phyloP scores from a whole-genome alignment of 2,797 vertebrate genomes.

The Holocentrus rufus region DNA sequence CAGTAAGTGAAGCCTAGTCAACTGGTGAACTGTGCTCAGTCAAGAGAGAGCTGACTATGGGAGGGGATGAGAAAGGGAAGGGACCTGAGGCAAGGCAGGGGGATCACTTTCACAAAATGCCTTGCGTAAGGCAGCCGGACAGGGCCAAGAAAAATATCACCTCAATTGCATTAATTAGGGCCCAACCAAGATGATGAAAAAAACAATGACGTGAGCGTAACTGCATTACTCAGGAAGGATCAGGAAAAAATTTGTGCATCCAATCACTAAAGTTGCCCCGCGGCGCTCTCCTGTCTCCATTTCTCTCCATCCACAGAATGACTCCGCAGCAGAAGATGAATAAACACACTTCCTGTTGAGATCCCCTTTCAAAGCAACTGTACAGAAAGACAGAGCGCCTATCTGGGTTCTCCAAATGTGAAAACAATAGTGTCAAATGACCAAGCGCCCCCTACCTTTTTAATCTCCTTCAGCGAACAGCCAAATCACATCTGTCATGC shows the following conservation, averaged over 20 bases:
- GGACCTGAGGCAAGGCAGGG: slow-evolving; percentile 21
- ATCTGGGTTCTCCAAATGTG: slow-evolving; percentile 41
- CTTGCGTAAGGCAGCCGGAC: slow-evolving; percentile 81
- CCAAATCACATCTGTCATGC: slow-evolving; percentile 61
- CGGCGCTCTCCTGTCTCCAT: slow-evolving; percentile 40
- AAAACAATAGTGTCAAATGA: slow-evolving; percentile 45
- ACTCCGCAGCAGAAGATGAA: slow-evolving; percentile 62
- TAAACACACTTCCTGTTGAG: slow-evolving; percentile 49
- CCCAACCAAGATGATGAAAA: slow-evolving; percentile 54
- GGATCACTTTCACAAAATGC: slow-evolving; percentile 85
- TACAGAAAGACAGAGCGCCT: slow-evolving; percentile 31
- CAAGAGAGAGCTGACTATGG: slow-evolving; percentile 45
- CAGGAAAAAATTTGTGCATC: slow-evolving; percentile 50
- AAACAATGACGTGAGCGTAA: slow-evolving; percentile 77
- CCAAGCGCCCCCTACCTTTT: slow-evolving; percentile 39
- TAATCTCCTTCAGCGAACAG: slow-evolving; percentile 61
- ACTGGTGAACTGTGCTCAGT: slow-evolving; percentile 65
- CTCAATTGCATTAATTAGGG: slow-evolving; percentile 85
- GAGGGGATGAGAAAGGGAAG: slow-evolving; percentile 49
- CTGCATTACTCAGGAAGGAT: slow-evolving; percentile 58
- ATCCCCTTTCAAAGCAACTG: slow-evolving; percentile 59
- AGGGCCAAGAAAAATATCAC: slow-evolving; percentile 88
- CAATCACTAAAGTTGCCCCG: slow-evolving; percentile 58
- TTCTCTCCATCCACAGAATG: slow-evolving; percentile 46
- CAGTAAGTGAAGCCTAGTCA: slow-evolving; percentile 66